These are phyloP conservation scores for zebrafish (Danio rerio) DNA, from an alignment of 2,113 vertebrate genomes.

Conservation along the genomic window GRCz12tu NC_133194.1:38568501-38569000, in stretches of 20 bases:
- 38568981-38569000: constrained; percentile 3
- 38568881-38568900: background rate
- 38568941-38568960: background rate
- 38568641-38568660: too few relatives aligned
- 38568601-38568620: too few relatives aligned
- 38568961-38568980: constrained; percentile 6
- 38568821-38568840: constrained; percentile 11
- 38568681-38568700: background rate
- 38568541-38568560: too few relatives aligned
- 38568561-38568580: too few relatives aligned
- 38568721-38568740: background rate
- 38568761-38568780: background rate
- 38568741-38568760: background rate
- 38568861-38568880: background rate
- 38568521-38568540: too few relatives aligned
- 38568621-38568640: too few relatives aligned
- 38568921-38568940: background rate
- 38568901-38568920: background rate
- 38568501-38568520: too few relatives aligned
- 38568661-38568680: too few relatives aligned
- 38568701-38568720: background rate
- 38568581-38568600: too few relatives aligned
- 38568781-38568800: background rate
- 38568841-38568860: background rate
- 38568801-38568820: constrained; percentile 20